These are phyloP conservation scores for Phenganax marumi DNA, from an alignment of 92 coral and sea anemone genomes.

Conservation along the genomic window DNA sequence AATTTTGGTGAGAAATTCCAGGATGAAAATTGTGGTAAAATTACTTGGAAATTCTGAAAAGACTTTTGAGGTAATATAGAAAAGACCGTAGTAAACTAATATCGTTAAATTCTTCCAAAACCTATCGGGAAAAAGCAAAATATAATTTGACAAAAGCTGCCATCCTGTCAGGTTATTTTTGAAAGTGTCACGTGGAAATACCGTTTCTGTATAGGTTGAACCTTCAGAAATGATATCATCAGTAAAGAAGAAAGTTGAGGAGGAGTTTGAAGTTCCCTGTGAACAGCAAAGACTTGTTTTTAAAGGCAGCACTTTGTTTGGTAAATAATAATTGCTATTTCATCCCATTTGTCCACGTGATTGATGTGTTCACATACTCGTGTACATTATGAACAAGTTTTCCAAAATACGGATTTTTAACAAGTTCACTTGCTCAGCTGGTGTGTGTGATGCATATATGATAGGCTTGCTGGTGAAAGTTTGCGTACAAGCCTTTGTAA, in stretches of 20 bases:
- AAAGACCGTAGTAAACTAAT: neutral
- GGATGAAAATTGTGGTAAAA: slow-evolving; percentile 71
- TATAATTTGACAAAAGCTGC: neutral
- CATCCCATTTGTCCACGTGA: neutral
- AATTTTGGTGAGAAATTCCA: neutral
- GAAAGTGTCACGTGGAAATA: neutral
- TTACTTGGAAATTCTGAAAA: slow-evolving; percentile 72
- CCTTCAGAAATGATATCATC: slow-evolving; percentile 60
- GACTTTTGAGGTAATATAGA: slow-evolving; percentile 62
- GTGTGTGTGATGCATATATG: no score
- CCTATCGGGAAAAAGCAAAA: neutral
- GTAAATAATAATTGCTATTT: slow-evolving; percentile 24
- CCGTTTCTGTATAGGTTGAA: slow-evolving; percentile 53
- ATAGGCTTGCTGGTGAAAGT: no score
- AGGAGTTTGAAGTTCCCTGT: slow-evolving; percentile 58
- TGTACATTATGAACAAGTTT: no score
- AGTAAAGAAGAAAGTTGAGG: slow-evolving; percentile 64
- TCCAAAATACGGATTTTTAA: no score
- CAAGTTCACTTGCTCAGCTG: no score
- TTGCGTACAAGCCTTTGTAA: no score
- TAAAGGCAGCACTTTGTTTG: slow-evolving; percentile 74
- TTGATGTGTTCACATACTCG: no score
- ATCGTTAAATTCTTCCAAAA: neutral
- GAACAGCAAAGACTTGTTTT: slow-evolving; percentile 72
- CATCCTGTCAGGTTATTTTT: neutral